Base-by-base conservation (phyloP, 2,888 invertebrate species). In the Tenthredo notha region DNA sequence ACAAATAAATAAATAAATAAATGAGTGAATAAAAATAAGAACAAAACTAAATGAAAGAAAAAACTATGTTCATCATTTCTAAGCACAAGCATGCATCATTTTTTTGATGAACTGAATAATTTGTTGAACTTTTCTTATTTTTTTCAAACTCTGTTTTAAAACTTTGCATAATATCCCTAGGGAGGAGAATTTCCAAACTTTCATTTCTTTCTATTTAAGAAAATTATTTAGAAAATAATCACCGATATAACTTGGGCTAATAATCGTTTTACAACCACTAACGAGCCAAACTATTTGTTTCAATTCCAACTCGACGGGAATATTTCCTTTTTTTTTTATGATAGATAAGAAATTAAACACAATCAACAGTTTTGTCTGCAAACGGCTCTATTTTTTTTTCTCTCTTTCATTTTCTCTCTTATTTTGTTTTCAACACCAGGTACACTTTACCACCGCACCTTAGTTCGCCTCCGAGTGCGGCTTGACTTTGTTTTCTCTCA, bases 381-480 rank as follows among this genome's bases (percentile, higher is more conserved):
- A 91, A 90, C 90, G 91, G 92, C 90, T 93, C 93, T 93, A 93
- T 93, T 92, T 91, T 58, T 80, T 87, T 89, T 89, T 90, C 40
- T 84, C 29, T 54, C 29, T 47, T 15, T 43, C 12, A 12, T 58
- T 50, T 58, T 61, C 92, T 92, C 91, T 54, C 33, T 87, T 89
- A 89, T 90, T 85, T 84, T 84, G 86, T 85, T 82, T 82, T 88
- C 89, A 90, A 91, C 92, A 93, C 93, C 90, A 92, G 88, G 88
- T 92, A 92, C 92, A 92, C 93, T 92, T 88, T 90, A 91, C 91
- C 93, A 93, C 93, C 93, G 92, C 93, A 93, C 93, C 92, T 91
- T 91, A 87, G 85, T 86, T 90, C 88, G 89, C 89, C 89, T 88
- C 89, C 89, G 88, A 90, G 89, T 87, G 87, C 87, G 87, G 54